Evolutionary conservation across 2,113 vertebrate genomes (phyloP).

Genomic region (Anas platyrhynchos): DNA sequence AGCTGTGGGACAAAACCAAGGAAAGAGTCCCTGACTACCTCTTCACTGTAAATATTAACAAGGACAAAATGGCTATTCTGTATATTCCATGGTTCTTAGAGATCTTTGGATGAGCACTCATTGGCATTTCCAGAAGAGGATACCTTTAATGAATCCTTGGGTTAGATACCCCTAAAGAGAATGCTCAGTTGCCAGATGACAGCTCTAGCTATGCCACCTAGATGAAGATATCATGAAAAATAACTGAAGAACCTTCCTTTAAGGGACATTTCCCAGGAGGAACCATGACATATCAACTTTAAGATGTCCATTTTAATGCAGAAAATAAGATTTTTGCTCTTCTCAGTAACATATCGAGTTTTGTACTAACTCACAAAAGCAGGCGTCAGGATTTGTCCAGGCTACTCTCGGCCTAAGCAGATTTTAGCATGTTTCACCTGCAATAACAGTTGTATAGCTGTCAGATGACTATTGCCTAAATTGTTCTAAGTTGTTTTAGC

Average conservation of each 20-base stretch:
- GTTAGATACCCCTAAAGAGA: not conserved
- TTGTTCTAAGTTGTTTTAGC: not conserved
- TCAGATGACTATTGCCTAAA: not conserved
- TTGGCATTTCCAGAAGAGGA: not conserved
- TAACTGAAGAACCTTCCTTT: not conserved
- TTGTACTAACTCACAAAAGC: not conserved
- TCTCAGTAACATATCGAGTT: not conserved
- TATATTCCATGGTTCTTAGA: not conserved
- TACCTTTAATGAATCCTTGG: not conserved
- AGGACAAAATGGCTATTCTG: not conserved
- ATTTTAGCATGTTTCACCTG: not conserved
- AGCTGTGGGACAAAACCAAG: not conserved
- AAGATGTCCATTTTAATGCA: not conserved
- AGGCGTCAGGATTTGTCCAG: not conserved
- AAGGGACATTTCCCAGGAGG: not conserved
- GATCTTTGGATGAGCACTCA: not conserved
- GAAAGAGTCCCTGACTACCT: not conserved
- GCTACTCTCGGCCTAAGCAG: not conserved
- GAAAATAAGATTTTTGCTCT: not conserved
- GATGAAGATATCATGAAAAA: not conserved
- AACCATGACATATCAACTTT: not conserved
- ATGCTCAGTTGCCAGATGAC: not conserved
- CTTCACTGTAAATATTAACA: not conserved
- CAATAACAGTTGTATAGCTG: not conserved
- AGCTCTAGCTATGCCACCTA: not conserved